A percentile compares a stretch with the other conserved stretches of the same genome.
These are phyloP conservation scores for Scomber colias DNA, from an alignment of 2,113 vertebrate genomes.

Conservation along the genomic window DNA sequence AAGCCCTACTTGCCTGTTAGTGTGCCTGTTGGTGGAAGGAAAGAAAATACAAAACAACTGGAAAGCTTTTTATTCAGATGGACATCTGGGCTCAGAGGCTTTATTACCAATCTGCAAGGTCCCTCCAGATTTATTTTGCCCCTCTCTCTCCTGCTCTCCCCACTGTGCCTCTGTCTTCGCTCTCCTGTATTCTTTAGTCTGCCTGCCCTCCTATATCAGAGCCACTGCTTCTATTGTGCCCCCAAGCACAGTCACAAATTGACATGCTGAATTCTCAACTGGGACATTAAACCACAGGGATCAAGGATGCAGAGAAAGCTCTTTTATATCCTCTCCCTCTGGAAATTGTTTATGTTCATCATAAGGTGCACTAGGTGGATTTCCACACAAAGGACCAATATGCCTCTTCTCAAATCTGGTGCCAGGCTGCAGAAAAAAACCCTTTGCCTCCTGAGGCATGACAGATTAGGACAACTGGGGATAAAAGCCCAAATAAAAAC, in stretches of 20 bases:
- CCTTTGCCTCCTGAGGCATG: neutral
- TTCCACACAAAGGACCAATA: constrained; percentile 37
- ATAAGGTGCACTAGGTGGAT: constrained; percentile 44
- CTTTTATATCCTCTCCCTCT: constrained; percentile 36
- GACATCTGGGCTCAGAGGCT: constrained; percentile 59
- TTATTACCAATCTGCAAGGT: constrained; percentile 60
- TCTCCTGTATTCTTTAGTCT: constrained; percentile 25
- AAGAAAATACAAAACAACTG: constrained; percentile 26
- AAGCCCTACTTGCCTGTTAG: constrained; percentile 35
- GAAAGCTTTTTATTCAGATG: constrained; percentile 66
- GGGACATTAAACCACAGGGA: constrained; percentile 63
- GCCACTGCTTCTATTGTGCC: constrained; percentile 52
- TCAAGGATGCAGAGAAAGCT: constrained; percentile 53
- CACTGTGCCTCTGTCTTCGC: constrained; percentile 29
- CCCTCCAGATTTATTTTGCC: constrained; percentile 40
- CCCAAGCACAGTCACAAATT: constrained; percentile 62
- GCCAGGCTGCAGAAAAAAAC: neutral
- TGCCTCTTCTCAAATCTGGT: constrained; percentile 19
- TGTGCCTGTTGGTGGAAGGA: constrained; percentile 16
- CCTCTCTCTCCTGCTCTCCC: constrained; percentile 22
- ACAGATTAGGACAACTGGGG: constrained; percentile 5
- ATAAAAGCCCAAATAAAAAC: constrained; percentile 22
- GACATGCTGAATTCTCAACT: constrained; percentile 66
- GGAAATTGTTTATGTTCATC: constrained; percentile 59
- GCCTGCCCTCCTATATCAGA: constrained; percentile 47